Evolutionary conservation across 1,140 invertebrate genomes (phyloP).

Genomic region (Acarapis woodi): DNA sequence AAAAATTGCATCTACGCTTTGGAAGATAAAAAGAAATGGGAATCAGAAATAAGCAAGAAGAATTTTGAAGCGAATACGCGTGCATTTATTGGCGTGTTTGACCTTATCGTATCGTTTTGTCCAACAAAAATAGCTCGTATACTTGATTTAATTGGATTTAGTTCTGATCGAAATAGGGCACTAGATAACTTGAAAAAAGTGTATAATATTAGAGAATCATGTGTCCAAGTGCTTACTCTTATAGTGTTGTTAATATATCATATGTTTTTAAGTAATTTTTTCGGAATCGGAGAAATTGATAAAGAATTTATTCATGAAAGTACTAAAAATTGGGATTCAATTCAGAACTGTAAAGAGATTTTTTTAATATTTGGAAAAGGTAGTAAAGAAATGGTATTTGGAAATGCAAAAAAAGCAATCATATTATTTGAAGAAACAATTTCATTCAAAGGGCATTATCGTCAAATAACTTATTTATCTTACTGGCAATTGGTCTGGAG

Average conservation of each 20-base stretch:
- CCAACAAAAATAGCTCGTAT: slow-evolving; percentile 55
- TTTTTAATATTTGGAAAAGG: slow-evolving; percentile 2
- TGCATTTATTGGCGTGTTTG: slow-evolving; percentile 76
- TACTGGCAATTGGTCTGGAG: slow-evolving; percentile 4
- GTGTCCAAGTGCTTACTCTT: slow-evolving; percentile 49
- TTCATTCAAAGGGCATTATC: slow-evolving; percentile 1
- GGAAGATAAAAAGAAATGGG: slow-evolving; percentile 37
- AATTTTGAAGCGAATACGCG: slow-evolving; percentile 80
- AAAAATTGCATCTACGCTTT: slow-evolving; percentile 65
- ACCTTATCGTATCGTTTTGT: slow-evolving; percentile 38
- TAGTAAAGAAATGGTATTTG: neutral
- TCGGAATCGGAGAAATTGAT: slow-evolving; percentile 45
- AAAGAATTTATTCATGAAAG: slow-evolving; percentile 38
- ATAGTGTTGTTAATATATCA: slow-evolving; percentile 54
- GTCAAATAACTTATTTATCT: neutral
- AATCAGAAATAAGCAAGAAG: slow-evolving; percentile 22
- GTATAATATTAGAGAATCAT: slow-evolving; percentile 30
- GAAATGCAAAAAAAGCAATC: slow-evolving; percentile 2
- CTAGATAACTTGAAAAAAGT: slow-evolving; percentile 37
- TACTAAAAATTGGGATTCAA: slow-evolving; percentile 20
- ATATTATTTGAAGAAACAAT: slow-evolving; percentile 1
- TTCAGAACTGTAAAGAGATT: no score
- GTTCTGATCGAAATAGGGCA: slow-evolving; percentile 54
- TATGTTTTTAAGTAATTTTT: slow-evolving; percentile 45
- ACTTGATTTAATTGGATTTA: slow-evolving; percentile 79